Percentiles rank a stretch among this genome's conserved stretches.
These are phyloP conservation scores for Drosophila virilis DNA, from an alignment of 1,140 invertebrate genomes.

Conservation along the genomic window DNA sequence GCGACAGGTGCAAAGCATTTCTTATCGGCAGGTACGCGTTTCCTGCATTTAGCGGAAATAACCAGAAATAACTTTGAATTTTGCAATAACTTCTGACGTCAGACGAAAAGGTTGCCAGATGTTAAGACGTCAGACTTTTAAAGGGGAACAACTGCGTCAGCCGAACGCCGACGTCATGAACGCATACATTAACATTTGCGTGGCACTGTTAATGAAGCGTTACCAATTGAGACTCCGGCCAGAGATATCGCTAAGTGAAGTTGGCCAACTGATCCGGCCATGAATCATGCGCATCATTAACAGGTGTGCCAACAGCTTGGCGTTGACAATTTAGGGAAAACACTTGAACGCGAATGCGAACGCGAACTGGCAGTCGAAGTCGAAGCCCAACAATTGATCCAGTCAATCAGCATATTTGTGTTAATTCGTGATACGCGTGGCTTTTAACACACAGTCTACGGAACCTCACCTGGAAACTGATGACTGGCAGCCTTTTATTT, in stretches of 20 bases:
- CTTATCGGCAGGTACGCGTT: conserved; percentile 16
- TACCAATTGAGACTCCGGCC: neutral
- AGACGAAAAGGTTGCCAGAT: conserved; percentile 7
- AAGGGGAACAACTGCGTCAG: conserved; percentile 14
- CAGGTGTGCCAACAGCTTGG: conserved; percentile 1
- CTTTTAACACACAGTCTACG: conserved; percentile 56
- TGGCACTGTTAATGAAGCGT: conserved; percentile 62
- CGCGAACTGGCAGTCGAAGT: neutral
- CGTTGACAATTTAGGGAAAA: conserved; percentile 8
- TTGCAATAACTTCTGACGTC: conserved; percentile 24
- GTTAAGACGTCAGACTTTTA: conserved; percentile 17
- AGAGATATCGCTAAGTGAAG: conserved; percentile 51
- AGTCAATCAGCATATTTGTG: conserved; percentile 64
- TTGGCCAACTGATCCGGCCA: conserved; percentile 12
- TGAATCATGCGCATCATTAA: conserved; percentile 54
- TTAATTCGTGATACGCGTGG: conserved; percentile 75
- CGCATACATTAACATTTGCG: conserved; percentile 49
- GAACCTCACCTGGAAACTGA: neutral
- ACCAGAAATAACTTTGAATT: conserved; percentile 26
- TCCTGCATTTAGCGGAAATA: conserved; percentile 35
- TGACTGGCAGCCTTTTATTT: neutral
- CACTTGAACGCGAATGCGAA: neutral
- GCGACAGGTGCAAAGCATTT: conserved; percentile 11
- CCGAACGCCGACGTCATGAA: neutral
- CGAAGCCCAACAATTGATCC: conserved; percentile 45